Conservation (phyloP, 2,888 invertebrate genomes). For the Phania funesta region DNA sequence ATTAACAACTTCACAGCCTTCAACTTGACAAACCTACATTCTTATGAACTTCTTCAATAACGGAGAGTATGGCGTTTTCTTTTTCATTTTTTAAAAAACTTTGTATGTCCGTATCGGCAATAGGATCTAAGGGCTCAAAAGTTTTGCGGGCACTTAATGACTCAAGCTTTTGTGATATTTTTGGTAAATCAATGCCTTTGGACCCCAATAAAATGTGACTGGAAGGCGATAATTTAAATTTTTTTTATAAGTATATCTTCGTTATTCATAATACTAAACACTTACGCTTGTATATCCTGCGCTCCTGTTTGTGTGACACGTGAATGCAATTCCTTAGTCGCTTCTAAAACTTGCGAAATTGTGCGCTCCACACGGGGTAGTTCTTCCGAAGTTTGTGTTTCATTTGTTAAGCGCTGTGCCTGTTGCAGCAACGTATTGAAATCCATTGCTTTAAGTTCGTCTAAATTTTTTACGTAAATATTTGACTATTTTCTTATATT, state of each 20-base stretch:
- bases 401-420: conserved; percentile 94
- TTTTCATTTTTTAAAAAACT: conserved; percentile 95
- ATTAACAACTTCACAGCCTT: neutral
- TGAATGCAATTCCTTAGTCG: conserved; percentile 92
- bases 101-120: conserved; percentile 94
- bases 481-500: neutral
- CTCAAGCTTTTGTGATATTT: conserved; percentile 94
- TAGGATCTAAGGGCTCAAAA: conserved; percentile 94
- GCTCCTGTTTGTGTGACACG: conserved; percentile 91
- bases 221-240: neutral
- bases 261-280: no score
- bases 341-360: conserved; percentile 93
- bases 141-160: conserved; percentile 91
- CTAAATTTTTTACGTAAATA: neutral
- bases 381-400: conserved; percentile 92
- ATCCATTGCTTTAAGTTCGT: conserved; percentile 82
- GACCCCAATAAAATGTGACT: conserved; percentile 95
- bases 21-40: conserved; percentile 82
- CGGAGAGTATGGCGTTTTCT: conserved; percentile 94
- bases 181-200: conserved; percentile 95
- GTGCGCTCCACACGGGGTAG: conserved; percentile 93
- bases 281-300: conserved; percentile 93
- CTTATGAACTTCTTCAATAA: conserved; percentile 94
- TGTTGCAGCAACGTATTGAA: conserved; percentile 93
- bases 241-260: neutral